Conservation (phyloP, 2,888 invertebrate species). For the Lampropteryx suffumata region DNA sequence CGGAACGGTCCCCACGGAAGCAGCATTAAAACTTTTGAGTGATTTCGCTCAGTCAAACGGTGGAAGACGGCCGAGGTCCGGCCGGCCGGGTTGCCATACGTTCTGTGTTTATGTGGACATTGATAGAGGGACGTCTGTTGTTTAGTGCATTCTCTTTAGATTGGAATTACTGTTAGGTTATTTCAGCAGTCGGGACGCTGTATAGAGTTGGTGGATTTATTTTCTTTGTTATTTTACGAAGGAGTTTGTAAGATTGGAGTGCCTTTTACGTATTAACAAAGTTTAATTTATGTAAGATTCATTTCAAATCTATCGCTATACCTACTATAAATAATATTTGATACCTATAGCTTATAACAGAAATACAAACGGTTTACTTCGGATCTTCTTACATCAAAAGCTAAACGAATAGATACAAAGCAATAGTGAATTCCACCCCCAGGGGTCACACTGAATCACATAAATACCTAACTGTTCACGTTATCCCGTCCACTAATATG, state of each 20-base stretch:
- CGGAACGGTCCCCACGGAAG: slow-evolving; percentile 70
- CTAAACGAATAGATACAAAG: neutral
- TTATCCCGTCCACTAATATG: slow-evolving; percentile 22
- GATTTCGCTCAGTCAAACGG: slow-evolving; percentile 81
- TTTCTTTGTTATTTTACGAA: neutral
- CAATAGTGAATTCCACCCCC: slow-evolving; percentile 1
- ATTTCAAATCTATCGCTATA: too few species aligned
- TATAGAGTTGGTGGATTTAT: neutral
- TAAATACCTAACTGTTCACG: slow-evolving; percentile 16
- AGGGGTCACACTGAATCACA: slow-evolving; percentile 11
- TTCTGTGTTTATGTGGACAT: slow-evolving; percentile 30
- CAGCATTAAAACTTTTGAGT: slow-evolving; percentile 82
- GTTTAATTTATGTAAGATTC: too few species aligned
- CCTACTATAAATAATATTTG: too few species aligned
- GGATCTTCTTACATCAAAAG: too few species aligned
- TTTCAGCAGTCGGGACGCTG: too few species aligned
- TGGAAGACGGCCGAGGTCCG: slow-evolving; percentile 59
- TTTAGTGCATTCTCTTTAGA: slow-evolving; percentile 16
- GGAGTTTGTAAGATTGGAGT: too few species aligned
- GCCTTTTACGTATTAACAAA: too few species aligned
- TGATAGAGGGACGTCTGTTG: slow-evolving; percentile 15
- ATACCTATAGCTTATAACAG: too few species aligned
- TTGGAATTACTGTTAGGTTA: slow-evolving; percentile 5
- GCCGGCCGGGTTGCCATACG: slow-evolving; percentile 50
- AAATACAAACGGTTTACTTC: too few species aligned